phyloP scores from a whole-genome alignment of 1,140 invertebrate species.

The Physella acuta region DNA sequence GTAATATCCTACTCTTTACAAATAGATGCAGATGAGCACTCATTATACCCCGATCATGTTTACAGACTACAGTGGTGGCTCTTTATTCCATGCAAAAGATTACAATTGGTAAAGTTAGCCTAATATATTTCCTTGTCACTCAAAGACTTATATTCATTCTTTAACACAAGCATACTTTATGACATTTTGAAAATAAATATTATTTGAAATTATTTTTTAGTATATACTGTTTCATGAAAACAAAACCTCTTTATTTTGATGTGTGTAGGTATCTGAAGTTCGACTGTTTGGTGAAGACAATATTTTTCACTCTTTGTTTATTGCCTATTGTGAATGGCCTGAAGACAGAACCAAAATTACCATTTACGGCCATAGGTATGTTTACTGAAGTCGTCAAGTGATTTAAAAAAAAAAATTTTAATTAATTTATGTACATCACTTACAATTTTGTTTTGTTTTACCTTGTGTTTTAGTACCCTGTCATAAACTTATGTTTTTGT shows the following conservation, averaged over 20 bases:
- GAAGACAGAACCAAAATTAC: conserved; percentile 68
- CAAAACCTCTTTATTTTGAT: too few relatives aligned
- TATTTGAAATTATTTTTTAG: neutral
- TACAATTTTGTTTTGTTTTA: neutral
- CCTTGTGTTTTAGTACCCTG: too few relatives aligned
- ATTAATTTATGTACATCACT: neutral
- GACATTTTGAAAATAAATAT: neutral
- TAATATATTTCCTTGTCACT: neutral
- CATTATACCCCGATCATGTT: conserved; percentile 49
- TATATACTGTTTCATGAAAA: neutral
- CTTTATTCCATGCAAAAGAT: conserved; percentile 67
- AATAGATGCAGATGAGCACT: conserved; percentile 65
- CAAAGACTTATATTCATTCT: neutral
- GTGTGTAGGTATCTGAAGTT: conserved; percentile 65
- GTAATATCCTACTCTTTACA: conserved; percentile 81
- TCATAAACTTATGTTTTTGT: too few relatives aligned
- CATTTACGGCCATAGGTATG: conserved; percentile 71
- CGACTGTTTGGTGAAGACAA: conserved; percentile 70
- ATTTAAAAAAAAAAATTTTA: neutral
- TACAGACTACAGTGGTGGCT: conserved; percentile 75
- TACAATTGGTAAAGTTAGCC: conserved; percentile 67
- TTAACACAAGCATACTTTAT: too few relatives aligned
- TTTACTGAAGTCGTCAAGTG: neutral
- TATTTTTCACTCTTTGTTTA: conserved; percentile 66
- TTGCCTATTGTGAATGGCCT: conserved; percentile 74